Evolutionary conservation across 2,888 invertebrate genomes (phyloP).

Genomic region (Tuberolachnus salignus): DNA sequence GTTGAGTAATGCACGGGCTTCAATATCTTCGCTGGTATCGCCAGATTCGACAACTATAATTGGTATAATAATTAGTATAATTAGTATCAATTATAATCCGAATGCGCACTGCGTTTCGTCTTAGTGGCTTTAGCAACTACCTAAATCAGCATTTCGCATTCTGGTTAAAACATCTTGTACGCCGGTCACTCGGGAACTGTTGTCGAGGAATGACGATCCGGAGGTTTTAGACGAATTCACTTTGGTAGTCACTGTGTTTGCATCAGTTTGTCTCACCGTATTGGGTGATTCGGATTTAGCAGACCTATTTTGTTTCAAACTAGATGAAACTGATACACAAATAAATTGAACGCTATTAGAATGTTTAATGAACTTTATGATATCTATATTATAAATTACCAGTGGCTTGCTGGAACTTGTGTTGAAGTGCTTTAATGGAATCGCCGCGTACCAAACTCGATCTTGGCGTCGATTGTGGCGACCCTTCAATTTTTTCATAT

Average conservation of each 20-base stretch:
- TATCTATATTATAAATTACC: slow-evolving; percentile 61
- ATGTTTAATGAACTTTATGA: too few species aligned
- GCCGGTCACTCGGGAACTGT: slow-evolving; percentile 73
- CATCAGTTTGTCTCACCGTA: slow-evolving; percentile 7
- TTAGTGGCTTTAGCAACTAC: slow-evolving; percentile 62
- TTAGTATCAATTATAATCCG: background rate
- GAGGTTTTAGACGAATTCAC: slow-evolving; percentile 40
- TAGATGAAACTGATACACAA: slow-evolving; percentile 59
- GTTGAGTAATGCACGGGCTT: slow-evolving; percentile 78
- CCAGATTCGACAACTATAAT: slow-evolving; percentile 42
- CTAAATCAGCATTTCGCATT: slow-evolving; percentile 78
- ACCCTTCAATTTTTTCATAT: slow-evolving; percentile 41
- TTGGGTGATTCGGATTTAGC: slow-evolving; percentile 38
- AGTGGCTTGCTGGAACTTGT: slow-evolving; percentile 77
- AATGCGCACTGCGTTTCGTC: too few species aligned
- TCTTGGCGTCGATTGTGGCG: slow-evolving; percentile 56
- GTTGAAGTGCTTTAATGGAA: slow-evolving; percentile 78
- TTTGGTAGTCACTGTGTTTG: slow-evolving; percentile 35
- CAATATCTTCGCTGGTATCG: slow-evolving; percentile 72
- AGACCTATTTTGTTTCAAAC: slow-evolving; percentile 58
- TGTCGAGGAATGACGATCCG: slow-evolving; percentile 72
- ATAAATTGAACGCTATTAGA: background rate
- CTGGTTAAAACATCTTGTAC: slow-evolving; percentile 77
- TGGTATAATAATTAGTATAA: slow-evolving; percentile 13
- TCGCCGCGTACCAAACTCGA: slow-evolving; percentile 63